phyloP scores from a whole-genome alignment of 2,888 invertebrate genomes.

The Perdita meconis region DNA sequence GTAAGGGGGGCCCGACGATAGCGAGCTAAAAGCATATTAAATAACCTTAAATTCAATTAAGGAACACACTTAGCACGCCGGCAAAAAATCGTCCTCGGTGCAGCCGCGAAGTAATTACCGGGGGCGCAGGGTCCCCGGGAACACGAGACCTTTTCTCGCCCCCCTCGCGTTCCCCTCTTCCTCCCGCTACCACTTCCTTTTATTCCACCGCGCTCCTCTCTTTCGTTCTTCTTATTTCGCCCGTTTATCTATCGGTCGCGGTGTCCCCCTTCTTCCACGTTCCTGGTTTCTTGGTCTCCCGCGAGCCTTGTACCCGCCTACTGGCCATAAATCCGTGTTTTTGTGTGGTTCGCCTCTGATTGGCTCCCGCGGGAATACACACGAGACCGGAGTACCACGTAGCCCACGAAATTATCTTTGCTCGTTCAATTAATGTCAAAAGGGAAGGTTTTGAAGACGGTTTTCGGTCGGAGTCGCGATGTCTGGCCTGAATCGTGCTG shows the following conservation, averaged over 20 bases:
- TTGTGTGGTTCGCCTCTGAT: constrained; percentile 74
- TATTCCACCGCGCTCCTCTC: constrained; percentile 2
- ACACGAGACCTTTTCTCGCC: constrained; percentile 28
- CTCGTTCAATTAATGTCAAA: constrained; percentile 75
- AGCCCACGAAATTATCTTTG: constrained; percentile 68
- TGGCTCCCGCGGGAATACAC: constrained; percentile 74
- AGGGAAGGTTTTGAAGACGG: constrained; percentile 47
- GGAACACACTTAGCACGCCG: constrained; percentile 75
- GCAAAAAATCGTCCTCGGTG: constrained; percentile 75
- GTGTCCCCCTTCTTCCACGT: constrained; percentile 10
- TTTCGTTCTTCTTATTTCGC: neutral
- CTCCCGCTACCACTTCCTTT: neutral
- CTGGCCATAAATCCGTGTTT: constrained; percentile 80
- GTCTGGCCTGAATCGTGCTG: neutral
- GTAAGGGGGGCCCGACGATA: constrained; percentile 61
- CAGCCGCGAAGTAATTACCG: constrained; percentile 79
- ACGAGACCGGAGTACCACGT: constrained; percentile 25
- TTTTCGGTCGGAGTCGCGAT: neutral
- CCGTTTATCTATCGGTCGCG: constrained; percentile 39
- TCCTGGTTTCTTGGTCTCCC: constrained; percentile 16
- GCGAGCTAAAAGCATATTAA: constrained; percentile 79
- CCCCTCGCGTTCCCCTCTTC: constrained; percentile 11
- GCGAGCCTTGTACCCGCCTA: constrained; percentile 71
- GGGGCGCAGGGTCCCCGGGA: constrained; percentile 56
- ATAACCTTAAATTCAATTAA: constrained; percentile 83